Percentiles rank a stretch among this genome's conserved stretches.
phyloP scores from a whole-genome alignment of 2,888 invertebrate genomes.

The Pollenia labialis region DNA sequence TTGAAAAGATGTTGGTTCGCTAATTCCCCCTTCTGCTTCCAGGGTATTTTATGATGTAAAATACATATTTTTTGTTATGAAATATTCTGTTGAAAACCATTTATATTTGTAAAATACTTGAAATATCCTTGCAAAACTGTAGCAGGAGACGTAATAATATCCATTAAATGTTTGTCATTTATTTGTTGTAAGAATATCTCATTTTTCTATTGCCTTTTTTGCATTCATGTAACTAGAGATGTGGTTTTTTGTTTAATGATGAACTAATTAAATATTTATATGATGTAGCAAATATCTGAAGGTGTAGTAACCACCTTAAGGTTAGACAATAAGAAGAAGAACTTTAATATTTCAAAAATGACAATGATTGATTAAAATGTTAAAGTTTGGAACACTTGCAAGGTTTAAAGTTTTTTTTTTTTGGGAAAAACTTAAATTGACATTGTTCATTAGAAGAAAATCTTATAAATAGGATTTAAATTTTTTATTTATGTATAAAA shows the following conservation, averaged over 20 bases:
- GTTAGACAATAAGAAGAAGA: no score
- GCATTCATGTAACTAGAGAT: no score
- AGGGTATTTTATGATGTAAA: no score
- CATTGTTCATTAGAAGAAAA: no score
- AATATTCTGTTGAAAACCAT: not conserved
- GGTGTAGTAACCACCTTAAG: not conserved
- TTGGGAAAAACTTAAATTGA: not conserved
- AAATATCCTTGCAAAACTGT: not conserved
- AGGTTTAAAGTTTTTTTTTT: not conserved
- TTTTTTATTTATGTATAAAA: no score
- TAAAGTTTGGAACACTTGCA: not conserved
- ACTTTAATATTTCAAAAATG: no score
- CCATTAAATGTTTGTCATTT: no score
- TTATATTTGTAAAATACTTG: not conserved
- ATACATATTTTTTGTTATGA: no score
- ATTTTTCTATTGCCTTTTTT: no score
- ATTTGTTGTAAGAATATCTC: no score
- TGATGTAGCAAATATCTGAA: not conserved
- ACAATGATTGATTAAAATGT: slow-evolving; percentile 24
- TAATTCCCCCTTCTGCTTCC: no score
- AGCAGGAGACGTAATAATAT: not conserved
- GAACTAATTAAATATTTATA: slow-evolving; percentile 11
- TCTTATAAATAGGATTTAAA: no score
- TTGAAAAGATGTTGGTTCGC: not conserved
- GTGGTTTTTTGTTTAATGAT: not conserved